Evolutionary conservation across 2,113 vertebrate genomes (phyloP).

Genomic region (Anhinga anhinga): DNA sequence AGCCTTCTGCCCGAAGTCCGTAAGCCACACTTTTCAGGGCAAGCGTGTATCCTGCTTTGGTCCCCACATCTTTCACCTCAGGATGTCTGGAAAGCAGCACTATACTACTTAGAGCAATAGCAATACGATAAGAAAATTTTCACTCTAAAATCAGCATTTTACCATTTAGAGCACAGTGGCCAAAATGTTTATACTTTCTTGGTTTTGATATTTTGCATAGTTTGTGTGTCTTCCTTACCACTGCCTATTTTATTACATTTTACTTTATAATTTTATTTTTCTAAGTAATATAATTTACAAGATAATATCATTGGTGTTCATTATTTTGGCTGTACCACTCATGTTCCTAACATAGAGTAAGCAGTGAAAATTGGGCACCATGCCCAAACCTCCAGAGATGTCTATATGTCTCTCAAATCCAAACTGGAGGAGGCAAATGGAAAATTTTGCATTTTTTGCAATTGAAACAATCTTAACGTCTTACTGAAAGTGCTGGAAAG

Average conservation of each 20-base stretch:
- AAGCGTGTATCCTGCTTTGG: not conserved
- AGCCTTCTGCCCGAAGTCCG: not conserved
- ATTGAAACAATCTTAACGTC: not conserved
- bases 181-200: not conserved
- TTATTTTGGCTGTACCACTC: not conserved
- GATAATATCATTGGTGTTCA: not conserved
- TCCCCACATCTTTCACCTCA: not conserved
- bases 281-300: not conserved
- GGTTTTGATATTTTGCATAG: not conserved
- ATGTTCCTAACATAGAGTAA: not conserved
- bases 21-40: not conserved
- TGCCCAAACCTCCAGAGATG: not conserved
- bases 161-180: not conserved
- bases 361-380: not conserved
- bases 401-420: not conserved
- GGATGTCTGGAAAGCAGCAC: not conserved
- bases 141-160: not conserved
- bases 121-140: not conserved
- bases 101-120: not conserved
- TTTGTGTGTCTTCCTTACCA: not conserved
- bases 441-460: not conserved
- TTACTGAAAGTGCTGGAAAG: not conserved
- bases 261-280: not conserved
- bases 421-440: not conserved
- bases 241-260: not conserved